Evolutionary conservation across 2,797 vertebrate genomes (phyloP).

Genomic region (Mastacembelus armatus): DNA sequence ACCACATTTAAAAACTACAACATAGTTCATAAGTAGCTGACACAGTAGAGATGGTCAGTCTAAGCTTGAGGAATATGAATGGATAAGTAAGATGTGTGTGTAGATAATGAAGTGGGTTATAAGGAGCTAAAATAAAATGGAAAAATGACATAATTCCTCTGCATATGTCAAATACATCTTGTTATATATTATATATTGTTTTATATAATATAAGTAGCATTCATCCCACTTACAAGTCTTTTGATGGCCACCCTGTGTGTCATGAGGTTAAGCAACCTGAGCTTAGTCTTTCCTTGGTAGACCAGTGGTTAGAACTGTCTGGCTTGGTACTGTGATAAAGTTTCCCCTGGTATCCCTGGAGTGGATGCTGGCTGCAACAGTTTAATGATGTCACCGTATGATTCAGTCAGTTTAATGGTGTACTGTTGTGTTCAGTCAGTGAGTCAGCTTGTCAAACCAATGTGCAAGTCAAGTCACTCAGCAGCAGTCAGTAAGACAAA

Average conservation of each 20-base stretch:
- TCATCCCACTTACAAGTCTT: background rate
- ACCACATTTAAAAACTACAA: background rate
- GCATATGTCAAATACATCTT: background rate
- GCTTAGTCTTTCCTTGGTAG: background rate
- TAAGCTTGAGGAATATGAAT: slow-evolving; percentile 53
- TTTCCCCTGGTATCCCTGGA: slow-evolving; percentile 19
- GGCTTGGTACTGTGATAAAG: slow-evolving; percentile 12
- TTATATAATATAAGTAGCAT: background rate
- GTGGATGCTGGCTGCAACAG: slow-evolving; percentile 26
- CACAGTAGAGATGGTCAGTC: slow-evolving; percentile 31
- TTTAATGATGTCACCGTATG: slow-evolving; percentile 59
- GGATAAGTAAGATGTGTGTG: slow-evolving; percentile 52
- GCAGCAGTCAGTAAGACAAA: slow-evolving; percentile 27
- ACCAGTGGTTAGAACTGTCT: slow-evolving; percentile 16
- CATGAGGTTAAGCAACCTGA: slow-evolving; percentile 18
- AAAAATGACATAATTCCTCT: slow-evolving; percentile 4
- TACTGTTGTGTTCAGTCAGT: slow-evolving; percentile 39
- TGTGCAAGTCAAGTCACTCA: slow-evolving; percentile 36
- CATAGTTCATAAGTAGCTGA: slow-evolving; percentile 5
- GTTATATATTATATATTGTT: background rate
- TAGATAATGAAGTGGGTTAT: slow-evolving; percentile 61
- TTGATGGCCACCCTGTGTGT: slow-evolving; percentile 1
- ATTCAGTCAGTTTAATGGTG: slow-evolving; percentile 68
- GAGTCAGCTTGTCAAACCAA: slow-evolving; percentile 53
- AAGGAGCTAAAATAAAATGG: slow-evolving; percentile 34